Percentiles rank a stretch among this genome's conserved stretches.
phyloP scores from a whole-genome alignment of 1,140 invertebrate species.

The Eufriesea mexicana region DNA sequence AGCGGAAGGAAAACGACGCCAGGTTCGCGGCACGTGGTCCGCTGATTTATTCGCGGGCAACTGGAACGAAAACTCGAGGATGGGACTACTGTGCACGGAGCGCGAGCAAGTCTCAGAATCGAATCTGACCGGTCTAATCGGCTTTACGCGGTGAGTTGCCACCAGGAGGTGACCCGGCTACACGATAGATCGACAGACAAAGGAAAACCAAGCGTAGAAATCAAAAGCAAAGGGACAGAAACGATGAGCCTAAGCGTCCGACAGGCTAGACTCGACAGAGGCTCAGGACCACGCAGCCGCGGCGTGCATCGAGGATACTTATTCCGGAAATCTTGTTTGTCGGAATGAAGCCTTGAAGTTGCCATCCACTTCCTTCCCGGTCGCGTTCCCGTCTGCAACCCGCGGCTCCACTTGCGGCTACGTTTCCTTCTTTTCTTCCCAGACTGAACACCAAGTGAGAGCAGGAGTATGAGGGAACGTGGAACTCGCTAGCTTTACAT shows the following conservation, averaged over 20 bases:
- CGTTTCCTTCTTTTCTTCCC: slow-evolving; percentile 3
- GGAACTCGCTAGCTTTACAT: slow-evolving; percentile 45
- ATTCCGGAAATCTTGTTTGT: slow-evolving; percentile 63
- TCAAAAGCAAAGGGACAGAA: neutral
- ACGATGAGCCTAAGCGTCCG: neutral
- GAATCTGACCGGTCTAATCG: slow-evolving; percentile 48
- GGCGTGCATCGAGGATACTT: slow-evolving; percentile 51
- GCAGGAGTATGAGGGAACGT: slow-evolving; percentile 7
- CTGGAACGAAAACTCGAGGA: slow-evolving; percentile 13
- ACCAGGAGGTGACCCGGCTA: neutral
- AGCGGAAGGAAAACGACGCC: slow-evolving; percentile 31
- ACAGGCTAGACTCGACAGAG: slow-evolving; percentile 13
- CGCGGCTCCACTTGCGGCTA: slow-evolving; percentile 1
- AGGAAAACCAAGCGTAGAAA: too few species aligned
- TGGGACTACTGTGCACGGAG: neutral
- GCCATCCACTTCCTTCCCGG: slow-evolving; percentile 36
- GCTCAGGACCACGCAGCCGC: slow-evolving; percentile 13
- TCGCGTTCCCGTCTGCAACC: slow-evolving; percentile 1
- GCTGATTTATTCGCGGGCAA: slow-evolving; percentile 51
- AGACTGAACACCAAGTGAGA: neutral
- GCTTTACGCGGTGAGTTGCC: slow-evolving; percentile 33
- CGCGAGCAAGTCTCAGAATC: slow-evolving; percentile 53
- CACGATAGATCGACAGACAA: slow-evolving; percentile 31
- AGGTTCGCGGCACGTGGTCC: slow-evolving; percentile 3
- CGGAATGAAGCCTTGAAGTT: slow-evolving; percentile 63